Conservation (phyloP, 2,797 vertebrate genomes). For the Spinus olivaceus region DNA sequence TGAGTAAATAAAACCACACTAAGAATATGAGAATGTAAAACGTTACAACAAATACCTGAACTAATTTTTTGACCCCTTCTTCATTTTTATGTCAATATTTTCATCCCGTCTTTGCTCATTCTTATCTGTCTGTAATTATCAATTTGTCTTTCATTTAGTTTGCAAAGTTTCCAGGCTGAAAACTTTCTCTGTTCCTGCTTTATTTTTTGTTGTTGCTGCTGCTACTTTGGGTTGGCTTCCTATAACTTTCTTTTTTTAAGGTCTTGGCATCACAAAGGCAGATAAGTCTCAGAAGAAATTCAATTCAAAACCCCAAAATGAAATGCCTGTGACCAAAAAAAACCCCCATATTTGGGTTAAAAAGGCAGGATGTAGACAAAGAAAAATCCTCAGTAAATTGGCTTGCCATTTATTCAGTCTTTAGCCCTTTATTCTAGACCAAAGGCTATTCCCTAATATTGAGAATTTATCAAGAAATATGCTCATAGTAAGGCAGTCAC, state of each 20-base stretch:
- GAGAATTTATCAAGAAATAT: conserved; percentile 42
- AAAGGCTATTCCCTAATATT: conserved; percentile 9
- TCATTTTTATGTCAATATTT: neutral
- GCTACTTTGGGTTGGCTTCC: neutral
- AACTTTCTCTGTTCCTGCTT: neutral
- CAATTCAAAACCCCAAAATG: neutral
- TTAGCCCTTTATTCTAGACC: neutral
- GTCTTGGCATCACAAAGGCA: neutral
- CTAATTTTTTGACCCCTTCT: neutral
- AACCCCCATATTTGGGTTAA: neutral
- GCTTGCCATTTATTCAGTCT: neutral
- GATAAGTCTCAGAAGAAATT: neutral
- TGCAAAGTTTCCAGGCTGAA: neutral
- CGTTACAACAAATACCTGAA: neutral
- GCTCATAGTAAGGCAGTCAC: conserved; percentile 5
- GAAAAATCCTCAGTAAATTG: conserved; percentile 16
- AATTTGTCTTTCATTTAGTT: neutral
- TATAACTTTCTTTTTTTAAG: neutral
- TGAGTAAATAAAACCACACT: neutral
- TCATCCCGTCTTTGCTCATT: neutral
- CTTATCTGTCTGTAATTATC: neutral
- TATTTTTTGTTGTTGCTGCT: neutral
- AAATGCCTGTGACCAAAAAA: neutral
- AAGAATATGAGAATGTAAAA: neutral
- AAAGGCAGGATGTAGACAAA: neutral